Evolutionary conservation across 2,888 invertebrate genomes (phyloP).

Genomic region (Notocelia uddmanniana): DNA sequence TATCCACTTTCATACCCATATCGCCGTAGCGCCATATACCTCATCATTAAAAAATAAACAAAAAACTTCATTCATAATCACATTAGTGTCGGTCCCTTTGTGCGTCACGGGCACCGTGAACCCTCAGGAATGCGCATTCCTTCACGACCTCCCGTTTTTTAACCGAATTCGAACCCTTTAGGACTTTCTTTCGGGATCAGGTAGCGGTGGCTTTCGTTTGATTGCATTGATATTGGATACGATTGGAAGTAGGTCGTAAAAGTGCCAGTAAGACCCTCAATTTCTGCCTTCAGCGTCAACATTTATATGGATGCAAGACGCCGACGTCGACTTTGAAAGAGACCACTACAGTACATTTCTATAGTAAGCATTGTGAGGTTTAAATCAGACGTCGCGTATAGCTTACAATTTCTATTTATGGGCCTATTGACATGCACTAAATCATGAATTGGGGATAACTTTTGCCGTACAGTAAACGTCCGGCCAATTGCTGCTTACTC

Average conservation of each 20-base stretch:
- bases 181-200: slow-evolving; percentile 28
- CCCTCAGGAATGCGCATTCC: slow-evolving; percentile 71
- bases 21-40: slow-evolving; percentile 9
- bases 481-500: no score
- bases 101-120: slow-evolving; percentile 65
- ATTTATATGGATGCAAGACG: no score
- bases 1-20: background rate
- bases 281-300: background rate
- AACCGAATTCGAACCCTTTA: slow-evolving; percentile 35
- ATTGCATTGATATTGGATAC: slow-evolving; percentile 5
- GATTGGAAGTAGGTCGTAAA: background rate
- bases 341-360: no score
- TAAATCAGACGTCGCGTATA: no score
- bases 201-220: slow-evolving; percentile 28
- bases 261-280: background rate
- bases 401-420: no score
- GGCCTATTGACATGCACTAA: no score
- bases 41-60: slow-evolving; percentile 20
- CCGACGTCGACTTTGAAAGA: no score
- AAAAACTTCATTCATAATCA: slow-evolving; percentile 46
- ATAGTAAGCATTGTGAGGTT: no score
- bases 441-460: no score
- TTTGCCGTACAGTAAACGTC: no score
- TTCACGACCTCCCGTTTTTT: slow-evolving; percentile 64
- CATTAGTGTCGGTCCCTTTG: slow-evolving; percentile 70